Evolutionary conservation across 2,888 invertebrate genomes (phyloP).

Genomic region (Gymnocheta viridis): DNA sequence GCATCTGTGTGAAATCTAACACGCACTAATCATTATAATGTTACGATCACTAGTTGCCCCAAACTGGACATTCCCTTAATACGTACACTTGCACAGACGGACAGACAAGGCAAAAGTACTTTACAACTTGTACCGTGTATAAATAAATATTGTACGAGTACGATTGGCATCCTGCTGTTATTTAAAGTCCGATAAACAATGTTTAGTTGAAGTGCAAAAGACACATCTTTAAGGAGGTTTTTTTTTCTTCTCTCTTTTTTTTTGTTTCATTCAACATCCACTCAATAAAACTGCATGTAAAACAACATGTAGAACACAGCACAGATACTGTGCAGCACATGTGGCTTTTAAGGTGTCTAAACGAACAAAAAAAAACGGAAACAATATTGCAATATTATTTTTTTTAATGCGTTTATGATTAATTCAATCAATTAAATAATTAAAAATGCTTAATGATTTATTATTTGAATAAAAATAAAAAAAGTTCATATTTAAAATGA

Average conservation of each 20-base stretch:
- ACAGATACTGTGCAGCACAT: constrained; percentile 7
- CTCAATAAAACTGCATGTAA: constrained; percentile 48
- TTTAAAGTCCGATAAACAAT: constrained; percentile 76
- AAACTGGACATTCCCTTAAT: constrained; percentile 49
- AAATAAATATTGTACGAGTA: constrained; percentile 53
- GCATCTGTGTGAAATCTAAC: constrained; percentile 71
- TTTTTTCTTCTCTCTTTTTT: not conserved
- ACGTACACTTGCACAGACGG: not conserved
- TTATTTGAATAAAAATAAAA: not conserved
- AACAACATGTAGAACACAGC: constrained; percentile 44
- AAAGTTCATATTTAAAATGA: not conserved
- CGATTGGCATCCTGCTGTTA: constrained; percentile 73
- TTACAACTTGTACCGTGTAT: constrained; percentile 17
- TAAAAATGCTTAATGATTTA: constrained; percentile 1
- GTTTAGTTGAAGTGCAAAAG: constrained; percentile 71
- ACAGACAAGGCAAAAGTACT: not conserved
- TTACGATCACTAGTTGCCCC: constrained; percentile 62
- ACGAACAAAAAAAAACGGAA: constrained; percentile 20
- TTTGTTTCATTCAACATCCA: not conserved
- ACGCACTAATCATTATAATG: constrained; percentile 71
- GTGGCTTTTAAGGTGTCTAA: constrained; percentile 25
- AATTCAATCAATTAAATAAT: constrained; percentile 36
- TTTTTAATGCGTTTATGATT: constrained; percentile 15
- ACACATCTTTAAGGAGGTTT: constrained; percentile 58
- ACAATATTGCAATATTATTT: constrained; percentile 30